These are phyloP conservation scores for Dasypogon diadema DNA, from an alignment of 2,888 invertebrate genomes.

Conservation along the genomic window DNA sequence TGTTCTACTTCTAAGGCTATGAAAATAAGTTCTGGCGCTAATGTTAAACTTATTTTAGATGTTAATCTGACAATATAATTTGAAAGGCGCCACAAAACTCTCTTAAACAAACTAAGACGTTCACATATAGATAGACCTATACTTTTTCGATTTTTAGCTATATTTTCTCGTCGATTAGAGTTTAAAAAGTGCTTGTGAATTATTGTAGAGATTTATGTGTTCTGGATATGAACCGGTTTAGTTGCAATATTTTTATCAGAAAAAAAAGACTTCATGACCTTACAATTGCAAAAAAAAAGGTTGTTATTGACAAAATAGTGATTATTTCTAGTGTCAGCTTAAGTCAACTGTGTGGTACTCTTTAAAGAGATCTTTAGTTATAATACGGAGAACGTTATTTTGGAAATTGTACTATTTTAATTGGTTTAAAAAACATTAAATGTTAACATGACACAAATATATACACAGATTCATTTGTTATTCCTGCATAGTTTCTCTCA, in stretches of 20 bases:
- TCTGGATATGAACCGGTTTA: neutral
- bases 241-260: neutral
- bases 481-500: too few species aligned
- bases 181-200: conserved; percentile 1
- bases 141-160: neutral
- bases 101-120: neutral
- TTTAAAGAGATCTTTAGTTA: neutral
- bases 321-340: neutral
- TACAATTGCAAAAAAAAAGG: neutral
- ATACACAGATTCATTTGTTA: conserved; percentile 44
- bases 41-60: neutral
- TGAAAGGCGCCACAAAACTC: neutral
- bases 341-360: too few species aligned
- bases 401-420: conserved; percentile 16
- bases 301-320: neutral
- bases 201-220: neutral
- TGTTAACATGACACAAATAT: conserved; percentile 44
- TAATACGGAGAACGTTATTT: conserved; percentile 5
- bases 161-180: neutral
- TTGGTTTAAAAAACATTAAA: conserved; percentile 17
- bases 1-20: conserved; percentile 10
- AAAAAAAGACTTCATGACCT: neutral
- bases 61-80: conserved; percentile 8
- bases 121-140: neutral
- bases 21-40: conserved; percentile 1